These are phyloP conservation scores for Periparus ater DNA, from an alignment of 2,797 vertebrate species.

Conservation along the genomic window DNA sequence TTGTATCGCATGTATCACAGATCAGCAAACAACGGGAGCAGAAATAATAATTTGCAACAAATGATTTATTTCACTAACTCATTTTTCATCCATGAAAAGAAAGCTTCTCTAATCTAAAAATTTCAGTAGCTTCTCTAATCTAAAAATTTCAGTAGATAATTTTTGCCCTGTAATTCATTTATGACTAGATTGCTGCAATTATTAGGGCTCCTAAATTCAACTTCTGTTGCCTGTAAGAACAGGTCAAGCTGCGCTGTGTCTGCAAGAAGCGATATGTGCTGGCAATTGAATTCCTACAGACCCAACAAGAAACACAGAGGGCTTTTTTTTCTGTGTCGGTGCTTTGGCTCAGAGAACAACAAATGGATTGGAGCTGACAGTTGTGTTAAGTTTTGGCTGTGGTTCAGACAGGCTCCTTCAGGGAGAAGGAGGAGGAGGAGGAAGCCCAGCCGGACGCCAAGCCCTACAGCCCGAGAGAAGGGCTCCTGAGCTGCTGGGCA, in stretches of 20 bases:
- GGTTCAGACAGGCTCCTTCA: neutral
- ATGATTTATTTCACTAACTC: slow-evolving; percentile 10
- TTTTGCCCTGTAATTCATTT: neutral
- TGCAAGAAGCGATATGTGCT: neutral
- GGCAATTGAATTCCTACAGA: neutral
- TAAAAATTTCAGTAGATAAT: slow-evolving; percentile 21
- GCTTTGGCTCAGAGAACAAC: neutral
- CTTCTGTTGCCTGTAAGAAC: neutral
- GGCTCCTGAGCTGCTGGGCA: neutral
- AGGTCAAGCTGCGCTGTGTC: neutral
- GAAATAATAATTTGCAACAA: neutral
- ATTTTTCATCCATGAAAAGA: neutral
- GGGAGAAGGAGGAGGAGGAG: neutral
- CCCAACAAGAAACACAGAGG: neutral
- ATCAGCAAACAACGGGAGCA: neutral
- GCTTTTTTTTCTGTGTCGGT: accelerated
- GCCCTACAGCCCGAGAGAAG: accelerated
- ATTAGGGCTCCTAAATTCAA: neutral
- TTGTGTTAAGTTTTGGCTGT: neutral
- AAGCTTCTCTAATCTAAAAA: neutral
- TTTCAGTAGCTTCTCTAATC: neutral
- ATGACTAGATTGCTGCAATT: neutral
- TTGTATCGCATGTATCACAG: neutral
- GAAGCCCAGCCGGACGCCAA: neutral
- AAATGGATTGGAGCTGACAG: neutral